Base-by-base conservation (phyloP, 2,888 invertebrate genomes). In the Drosophila histrio region DNA sequence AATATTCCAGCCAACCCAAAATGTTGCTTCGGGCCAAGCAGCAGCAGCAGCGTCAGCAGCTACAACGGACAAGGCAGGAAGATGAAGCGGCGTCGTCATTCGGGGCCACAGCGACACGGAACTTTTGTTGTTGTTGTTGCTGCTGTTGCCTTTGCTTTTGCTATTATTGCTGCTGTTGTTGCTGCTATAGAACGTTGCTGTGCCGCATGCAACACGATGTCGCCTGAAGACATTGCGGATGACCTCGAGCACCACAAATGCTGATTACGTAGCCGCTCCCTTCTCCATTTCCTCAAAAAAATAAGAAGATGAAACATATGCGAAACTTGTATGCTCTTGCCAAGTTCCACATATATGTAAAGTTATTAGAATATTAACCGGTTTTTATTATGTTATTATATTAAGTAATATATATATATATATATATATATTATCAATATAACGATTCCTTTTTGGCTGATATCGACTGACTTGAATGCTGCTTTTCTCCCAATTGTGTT, bases 171-270 rank as follows among this genome's bases (percentile, higher is more conserved):
- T 56, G 39, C 6, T 47, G 58, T 13, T 72, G 52, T 47, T 67
- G 56, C 39, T 63, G 54, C 46, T 32, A 60, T 56, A 78, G 82
- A 79, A 69, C 64, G 67, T 70, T 65, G 79, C 70, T 70, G 72
- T 75, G 77, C 75, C 86, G 79, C 81, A 84, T 87, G 82, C 81
- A 87, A 87, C 87, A 69, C 68, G 63, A 81, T 61, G 77, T 66
- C 65, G 81, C 84, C 84, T 62, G 53, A 68, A 76, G 84, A 72
- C 87, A 72, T 72, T 87, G 84, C 87, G 78, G 84, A 85, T 88
- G 84, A 85, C 88, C 84, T 83, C 88, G 84, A 88, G 88, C 84
- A 73, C 84, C 84, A 83, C 88, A 85, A 85, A 86, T 85, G 88
- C 84, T 85, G 84, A 85, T 85, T 85, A 85, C 84, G 88, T 77